A percentile compares a stretch with the other conserved stretches of the same genome.
phyloP scores from a whole-genome alignment of 2,797 vertebrate species.

The Cyclura pinguis region DNA sequence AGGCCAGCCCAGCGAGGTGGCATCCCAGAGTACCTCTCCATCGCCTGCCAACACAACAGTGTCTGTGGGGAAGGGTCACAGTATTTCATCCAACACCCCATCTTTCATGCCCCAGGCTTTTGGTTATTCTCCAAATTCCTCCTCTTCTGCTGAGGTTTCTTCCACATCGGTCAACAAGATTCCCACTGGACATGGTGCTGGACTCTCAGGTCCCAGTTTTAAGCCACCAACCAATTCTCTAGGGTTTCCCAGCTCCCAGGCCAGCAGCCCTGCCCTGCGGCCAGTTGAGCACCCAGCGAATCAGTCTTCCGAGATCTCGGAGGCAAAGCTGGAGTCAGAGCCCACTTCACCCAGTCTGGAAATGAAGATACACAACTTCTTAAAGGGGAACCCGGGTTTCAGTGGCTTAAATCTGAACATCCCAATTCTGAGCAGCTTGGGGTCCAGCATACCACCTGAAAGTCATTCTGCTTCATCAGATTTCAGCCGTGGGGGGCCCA shows the following conservation, averaged over 20 bases:
- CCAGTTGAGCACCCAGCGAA: conserved; percentile 72
- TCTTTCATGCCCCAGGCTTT: conserved; percentile 78
- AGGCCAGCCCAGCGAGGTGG: conserved; percentile 70
- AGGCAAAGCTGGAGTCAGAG: conserved; percentile 78
- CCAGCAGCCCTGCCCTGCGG: conserved; percentile 74
- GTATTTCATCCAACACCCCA: conserved; percentile 65
- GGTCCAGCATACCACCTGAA: conserved; percentile 73
- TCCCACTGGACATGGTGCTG: conserved; percentile 71
- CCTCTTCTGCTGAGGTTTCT: conserved; percentile 82
- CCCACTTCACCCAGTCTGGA: conserved; percentile 90
- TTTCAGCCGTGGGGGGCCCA: conserved; percentile 78
- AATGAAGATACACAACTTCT: conserved; percentile 98
- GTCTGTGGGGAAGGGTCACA: conserved; percentile 76
- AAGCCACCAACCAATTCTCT: conserved; percentile 77
- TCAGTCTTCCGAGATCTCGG: conserved; percentile 76
- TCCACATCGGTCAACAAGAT: conserved; percentile 78
- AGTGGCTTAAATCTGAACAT: conserved; percentile 90
- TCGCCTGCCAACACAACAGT: conserved; percentile 72
- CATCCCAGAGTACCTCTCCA: conserved; percentile 72
- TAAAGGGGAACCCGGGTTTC: conserved; percentile 97
- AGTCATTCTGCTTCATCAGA: conserved; percentile 69
- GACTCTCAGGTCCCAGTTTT: conserved; percentile 73
- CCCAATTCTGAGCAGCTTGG: conserved; percentile 85
- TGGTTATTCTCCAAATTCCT: conserved; percentile 83
- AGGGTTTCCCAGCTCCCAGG: conserved; percentile 75